Conservation (phyloP, 2,797 vertebrate genomes). For the Hydrocynus forskahlii region DNA sequence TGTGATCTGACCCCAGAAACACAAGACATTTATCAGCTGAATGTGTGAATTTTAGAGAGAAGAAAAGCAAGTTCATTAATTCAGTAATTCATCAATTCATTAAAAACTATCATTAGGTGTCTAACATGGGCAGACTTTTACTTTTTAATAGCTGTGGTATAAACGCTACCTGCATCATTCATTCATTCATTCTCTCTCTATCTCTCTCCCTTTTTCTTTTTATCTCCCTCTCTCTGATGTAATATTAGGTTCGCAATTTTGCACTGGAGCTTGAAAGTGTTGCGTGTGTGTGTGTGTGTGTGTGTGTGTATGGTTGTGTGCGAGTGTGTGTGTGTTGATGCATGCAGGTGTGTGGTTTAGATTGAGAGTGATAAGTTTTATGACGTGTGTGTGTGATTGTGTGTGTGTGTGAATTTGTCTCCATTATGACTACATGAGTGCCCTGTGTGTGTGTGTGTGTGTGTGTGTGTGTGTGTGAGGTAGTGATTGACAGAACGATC, state of each 20-base stretch:
- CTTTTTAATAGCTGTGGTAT: too few species aligned
- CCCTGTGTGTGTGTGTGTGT: conserved; percentile 37
- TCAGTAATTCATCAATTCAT: too few species aligned
- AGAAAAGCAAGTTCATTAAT: too few species aligned
- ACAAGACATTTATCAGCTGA: too few species aligned
- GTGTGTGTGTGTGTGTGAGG: conserved; percentile 55
- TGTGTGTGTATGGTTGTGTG: too few species aligned
- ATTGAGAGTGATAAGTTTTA: not conserved
- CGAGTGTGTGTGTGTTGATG: not conserved
- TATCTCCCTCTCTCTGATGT: not conserved
- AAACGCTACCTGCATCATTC: not conserved
- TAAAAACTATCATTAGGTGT: too few species aligned
- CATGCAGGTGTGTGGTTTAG: conserved; percentile 18
- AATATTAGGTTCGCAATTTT: not conserved
- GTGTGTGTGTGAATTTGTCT: conserved; percentile 8
- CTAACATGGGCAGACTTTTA: too few species aligned
- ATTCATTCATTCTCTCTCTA: not conserved
- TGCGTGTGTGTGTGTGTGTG: conserved; percentile 36
- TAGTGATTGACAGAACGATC: conserved; percentile 79
- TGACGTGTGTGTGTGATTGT: conserved; percentile 34
- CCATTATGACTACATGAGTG: too few species aligned
- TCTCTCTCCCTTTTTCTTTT: not conserved
- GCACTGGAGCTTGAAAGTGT: not conserved
- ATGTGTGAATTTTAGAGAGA: too few species aligned
- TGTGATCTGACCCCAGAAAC: too few species aligned